Percentiles rank a stretch among this genome's conserved stretches.
Conservation (phyloP, 2,888 invertebrate species). For the Thymelicus sylvestris region DNA sequence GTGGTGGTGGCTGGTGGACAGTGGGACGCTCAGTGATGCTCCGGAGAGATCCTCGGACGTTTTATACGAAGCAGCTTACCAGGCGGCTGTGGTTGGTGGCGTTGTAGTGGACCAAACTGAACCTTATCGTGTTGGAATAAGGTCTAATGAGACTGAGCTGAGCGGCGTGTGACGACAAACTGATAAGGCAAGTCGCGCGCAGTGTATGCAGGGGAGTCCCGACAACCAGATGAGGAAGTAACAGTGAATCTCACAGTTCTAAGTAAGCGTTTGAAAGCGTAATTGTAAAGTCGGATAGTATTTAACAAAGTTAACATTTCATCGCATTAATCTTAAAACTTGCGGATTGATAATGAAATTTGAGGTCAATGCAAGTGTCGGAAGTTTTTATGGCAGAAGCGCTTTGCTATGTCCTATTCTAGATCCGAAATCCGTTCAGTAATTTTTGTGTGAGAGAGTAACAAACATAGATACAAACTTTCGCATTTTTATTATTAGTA, state of each 20-base stretch:
- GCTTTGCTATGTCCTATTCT: no score
- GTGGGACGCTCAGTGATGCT: not conserved
- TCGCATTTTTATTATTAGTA: no score
- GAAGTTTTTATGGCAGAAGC: no score
- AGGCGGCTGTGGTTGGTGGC: not conserved
- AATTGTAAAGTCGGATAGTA: no score
- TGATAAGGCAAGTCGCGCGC: not conserved
- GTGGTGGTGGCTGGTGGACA: not conserved
- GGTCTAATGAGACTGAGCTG: not conserved
- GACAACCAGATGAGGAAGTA: not conserved
- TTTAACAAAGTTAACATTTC: no score
- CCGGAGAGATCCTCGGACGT: not conserved
- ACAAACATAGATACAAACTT: no score
- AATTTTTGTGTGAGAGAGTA: no score
- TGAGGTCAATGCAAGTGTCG: no score
- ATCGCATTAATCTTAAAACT: no score
- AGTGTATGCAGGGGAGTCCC: constrained; percentile 15
- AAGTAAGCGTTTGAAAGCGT: no score
- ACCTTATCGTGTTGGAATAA: constrained; percentile 4
- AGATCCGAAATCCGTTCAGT: no score
- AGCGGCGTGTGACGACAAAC: not conserved
- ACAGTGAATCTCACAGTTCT: not conserved
- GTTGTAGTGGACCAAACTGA: not conserved
- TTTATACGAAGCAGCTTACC: constrained; percentile 8
- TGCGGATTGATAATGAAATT: no score